Evolutionary conservation across 2,113 vertebrate genomes (phyloP).

Genomic region (Dromas ardeola): DNA sequence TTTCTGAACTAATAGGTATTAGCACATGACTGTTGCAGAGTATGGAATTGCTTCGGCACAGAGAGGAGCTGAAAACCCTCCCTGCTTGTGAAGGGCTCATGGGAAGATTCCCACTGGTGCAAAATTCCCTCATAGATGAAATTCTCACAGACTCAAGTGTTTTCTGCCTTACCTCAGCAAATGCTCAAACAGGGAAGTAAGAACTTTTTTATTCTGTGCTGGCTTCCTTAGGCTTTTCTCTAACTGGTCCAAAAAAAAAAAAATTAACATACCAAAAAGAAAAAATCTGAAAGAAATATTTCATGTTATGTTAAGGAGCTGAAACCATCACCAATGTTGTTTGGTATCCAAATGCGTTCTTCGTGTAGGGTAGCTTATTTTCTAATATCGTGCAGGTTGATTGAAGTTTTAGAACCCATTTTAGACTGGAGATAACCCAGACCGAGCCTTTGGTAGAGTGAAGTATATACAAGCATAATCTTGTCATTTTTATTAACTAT

Average conservation of each 20-base stretch:
- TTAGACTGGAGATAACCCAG: background rate
- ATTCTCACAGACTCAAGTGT: background rate
- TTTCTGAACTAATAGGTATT: background rate
- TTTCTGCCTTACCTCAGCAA: background rate
- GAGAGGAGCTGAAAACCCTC: background rate
- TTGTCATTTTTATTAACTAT: conserved; percentile 27
- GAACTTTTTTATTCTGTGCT: background rate
- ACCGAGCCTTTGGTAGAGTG: background rate
- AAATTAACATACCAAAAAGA: background rate
- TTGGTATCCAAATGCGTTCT: background rate
- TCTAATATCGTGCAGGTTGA: background rate
- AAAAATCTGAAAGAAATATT: background rate
- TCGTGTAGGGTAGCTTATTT: background rate
- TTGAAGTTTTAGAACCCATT: conserved; percentile 2
- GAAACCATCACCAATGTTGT: background rate
- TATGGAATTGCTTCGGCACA: background rate
- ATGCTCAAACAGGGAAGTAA: background rate
- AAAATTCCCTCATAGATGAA: background rate
- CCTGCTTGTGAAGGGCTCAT: background rate
- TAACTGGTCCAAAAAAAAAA: background rate
- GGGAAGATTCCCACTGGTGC: background rate
- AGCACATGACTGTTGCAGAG: background rate
- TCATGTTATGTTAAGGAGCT: background rate
- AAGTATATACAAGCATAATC: background rate
- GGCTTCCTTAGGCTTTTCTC: background rate